Evolutionary conservation across 92 coral and sea anemone genomes (phyloP).

Genomic region (Zoanthus sansibaricus): DNA sequence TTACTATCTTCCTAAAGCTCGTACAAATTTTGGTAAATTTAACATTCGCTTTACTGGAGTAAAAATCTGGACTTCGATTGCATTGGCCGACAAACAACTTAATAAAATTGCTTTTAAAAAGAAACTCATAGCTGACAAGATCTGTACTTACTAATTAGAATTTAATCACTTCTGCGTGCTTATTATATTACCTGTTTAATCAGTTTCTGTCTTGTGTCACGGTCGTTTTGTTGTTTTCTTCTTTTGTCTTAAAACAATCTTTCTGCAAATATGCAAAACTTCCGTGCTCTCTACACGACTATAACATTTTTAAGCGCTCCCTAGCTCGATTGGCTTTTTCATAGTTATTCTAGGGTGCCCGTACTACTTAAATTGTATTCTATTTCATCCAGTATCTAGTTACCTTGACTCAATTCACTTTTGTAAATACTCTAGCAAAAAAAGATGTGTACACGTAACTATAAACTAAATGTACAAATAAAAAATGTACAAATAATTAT

Average conservation of each 20-base stretch:
- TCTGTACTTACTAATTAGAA: not conserved
- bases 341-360: not conserved
- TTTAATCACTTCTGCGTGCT: not conserved
- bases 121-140: not conserved
- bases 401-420: not conserved
- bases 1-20: not conserved
- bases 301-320: not conserved
- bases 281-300: not conserved
- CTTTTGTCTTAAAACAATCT: not conserved
- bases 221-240: not conserved
- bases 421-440: not conserved
- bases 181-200: not conserved
- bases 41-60: not conserved
- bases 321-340: not conserved
- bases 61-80: not conserved
- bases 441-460: not conserved
- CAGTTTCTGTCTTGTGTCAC: not conserved
- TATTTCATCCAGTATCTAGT: not conserved
- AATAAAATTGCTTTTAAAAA: not conserved
- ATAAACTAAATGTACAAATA: not conserved
- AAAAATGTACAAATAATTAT: not conserved
- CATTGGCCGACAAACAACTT: not conserved
- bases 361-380: not conserved
- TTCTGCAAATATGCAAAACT: not conserved
- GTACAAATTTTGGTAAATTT: not conserved